phyloP scores from a whole-genome alignment of 2,797 vertebrate species.

The Argya squamiceps region DNA sequence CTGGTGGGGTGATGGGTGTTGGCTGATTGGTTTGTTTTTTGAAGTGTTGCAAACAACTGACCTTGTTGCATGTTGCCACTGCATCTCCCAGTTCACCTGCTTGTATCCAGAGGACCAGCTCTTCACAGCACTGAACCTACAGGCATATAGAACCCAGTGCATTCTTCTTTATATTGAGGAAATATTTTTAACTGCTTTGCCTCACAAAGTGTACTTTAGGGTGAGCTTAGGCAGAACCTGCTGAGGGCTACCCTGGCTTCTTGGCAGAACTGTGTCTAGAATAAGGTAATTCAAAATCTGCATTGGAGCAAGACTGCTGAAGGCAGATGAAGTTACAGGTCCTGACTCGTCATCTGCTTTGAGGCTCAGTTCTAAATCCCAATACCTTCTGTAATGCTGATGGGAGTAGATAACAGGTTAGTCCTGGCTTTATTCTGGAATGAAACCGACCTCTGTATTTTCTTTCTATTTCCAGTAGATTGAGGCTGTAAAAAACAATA shows the following conservation, averaged over 20 bases:
- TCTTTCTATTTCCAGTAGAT: neutral
- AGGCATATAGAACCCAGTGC: neutral
- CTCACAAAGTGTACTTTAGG: neutral
- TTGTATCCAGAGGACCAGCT: neutral
- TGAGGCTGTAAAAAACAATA: neutral
- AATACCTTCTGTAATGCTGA: neutral
- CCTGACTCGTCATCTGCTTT: neutral
- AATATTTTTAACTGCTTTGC: neutral
- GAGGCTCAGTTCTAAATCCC: neutral
- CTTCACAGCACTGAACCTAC: neutral
- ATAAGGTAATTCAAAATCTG: neutral
- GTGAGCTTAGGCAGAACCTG: neutral
- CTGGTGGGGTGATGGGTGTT: fast-evolving
- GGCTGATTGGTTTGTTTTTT: neutral
- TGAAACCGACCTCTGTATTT: neutral
- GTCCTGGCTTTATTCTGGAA: neutral
- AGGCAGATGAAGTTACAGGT: neutral
- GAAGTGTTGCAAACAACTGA: neutral
- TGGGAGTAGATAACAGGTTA: neutral
- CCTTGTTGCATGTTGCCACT: neutral
- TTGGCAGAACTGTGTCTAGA: neutral
- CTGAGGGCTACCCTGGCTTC: neutral
- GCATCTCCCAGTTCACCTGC: neutral
- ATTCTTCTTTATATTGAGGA: neutral
- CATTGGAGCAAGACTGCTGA: neutral